These are phyloP conservation scores for Epirrita christyi DNA, from an alignment of 2,888 invertebrate genomes.

Conservation along the genomic window DNA sequence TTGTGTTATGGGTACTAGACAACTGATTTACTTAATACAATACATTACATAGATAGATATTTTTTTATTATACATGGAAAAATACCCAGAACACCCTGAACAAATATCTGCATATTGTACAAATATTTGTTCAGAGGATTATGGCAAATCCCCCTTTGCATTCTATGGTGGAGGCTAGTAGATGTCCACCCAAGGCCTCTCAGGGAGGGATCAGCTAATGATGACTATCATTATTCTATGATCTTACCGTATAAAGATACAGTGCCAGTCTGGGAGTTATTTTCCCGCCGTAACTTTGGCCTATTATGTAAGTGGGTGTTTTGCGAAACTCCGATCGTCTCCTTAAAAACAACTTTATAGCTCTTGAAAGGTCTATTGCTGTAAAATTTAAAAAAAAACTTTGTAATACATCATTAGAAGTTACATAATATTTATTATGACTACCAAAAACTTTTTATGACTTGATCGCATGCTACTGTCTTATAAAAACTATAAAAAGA, in stretches of 20 bases:
- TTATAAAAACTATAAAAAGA: constrained; percentile 4
- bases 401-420: constrained; percentile 2
- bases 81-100: too few relatives aligned
- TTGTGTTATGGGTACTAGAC: too few relatives aligned
- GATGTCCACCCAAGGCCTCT: too few relatives aligned
- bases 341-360: constrained; percentile 88
- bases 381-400: constrained; percentile 41
- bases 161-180: too few relatives aligned
- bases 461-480: constrained; percentile 19
- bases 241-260: constrained; percentile 66
- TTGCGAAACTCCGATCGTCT: constrained; percentile 88
- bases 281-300: constrained; percentile 97
- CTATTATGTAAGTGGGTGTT: constrained; percentile 92
- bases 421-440: not conserved
- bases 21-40: too few relatives aligned
- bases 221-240: too few relatives aligned
- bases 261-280: constrained; percentile 86
- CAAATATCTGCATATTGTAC: too few relatives aligned
- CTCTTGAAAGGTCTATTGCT: constrained; percentile 90
- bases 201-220: too few relatives aligned
- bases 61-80: too few relatives aligned
- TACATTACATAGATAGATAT: too few relatives aligned
- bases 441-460: not conserved
- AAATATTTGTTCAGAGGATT: too few relatives aligned
- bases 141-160: too few relatives aligned